Conservation (phyloP, 2,888 invertebrate genomes). For the Caenorhabditis sp. region DNA sequence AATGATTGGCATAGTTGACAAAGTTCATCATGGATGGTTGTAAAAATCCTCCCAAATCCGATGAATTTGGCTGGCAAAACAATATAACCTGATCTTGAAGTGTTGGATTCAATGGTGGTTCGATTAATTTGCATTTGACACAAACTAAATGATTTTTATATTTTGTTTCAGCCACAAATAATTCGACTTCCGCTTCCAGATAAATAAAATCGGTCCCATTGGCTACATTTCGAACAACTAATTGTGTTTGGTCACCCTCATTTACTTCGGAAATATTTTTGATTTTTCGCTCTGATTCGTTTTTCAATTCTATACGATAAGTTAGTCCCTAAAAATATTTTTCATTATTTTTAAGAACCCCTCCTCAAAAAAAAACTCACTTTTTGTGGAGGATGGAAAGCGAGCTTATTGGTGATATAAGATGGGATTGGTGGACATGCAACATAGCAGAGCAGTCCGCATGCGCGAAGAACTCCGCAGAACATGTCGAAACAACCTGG, state of each 20-base stretch:
- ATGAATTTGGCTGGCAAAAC: conserved; percentile 64
- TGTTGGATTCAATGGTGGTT: conserved; percentile 3
- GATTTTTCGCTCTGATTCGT: conserved; percentile 22
- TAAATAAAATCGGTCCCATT: conserved; percentile 19
- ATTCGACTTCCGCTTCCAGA: neutral
- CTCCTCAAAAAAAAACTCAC: neutral
- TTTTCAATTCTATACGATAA: conserved; percentile 25
- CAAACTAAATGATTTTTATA: conserved; percentile 36
- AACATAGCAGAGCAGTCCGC: conserved; percentile 53
- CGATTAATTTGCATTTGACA: conserved; percentile 18
- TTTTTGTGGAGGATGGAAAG: conserved; percentile 60
- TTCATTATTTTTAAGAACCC: too few relatives aligned
- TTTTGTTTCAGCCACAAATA: neutral
- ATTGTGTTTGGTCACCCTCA: conserved; percentile 17
- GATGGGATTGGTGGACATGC: conserved; percentile 64
- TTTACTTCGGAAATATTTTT: conserved; percentile 21
- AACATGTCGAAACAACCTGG: conserved; percentile 37
- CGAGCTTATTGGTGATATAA: conserved; percentile 55
- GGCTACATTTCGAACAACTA: conserved; percentile 17
- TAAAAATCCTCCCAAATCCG: conserved; percentile 58
- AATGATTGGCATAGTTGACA: conserved; percentile 36
- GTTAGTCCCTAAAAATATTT: conserved; percentile 1
- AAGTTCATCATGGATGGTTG: conserved; percentile 47
- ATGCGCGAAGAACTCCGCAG: conserved; percentile 27
- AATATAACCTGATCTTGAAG: conserved; percentile 55